phyloP scores from a whole-genome alignment of 37 sponge, comb jelly and placozoan species.

The Agelas oroides region DNA sequence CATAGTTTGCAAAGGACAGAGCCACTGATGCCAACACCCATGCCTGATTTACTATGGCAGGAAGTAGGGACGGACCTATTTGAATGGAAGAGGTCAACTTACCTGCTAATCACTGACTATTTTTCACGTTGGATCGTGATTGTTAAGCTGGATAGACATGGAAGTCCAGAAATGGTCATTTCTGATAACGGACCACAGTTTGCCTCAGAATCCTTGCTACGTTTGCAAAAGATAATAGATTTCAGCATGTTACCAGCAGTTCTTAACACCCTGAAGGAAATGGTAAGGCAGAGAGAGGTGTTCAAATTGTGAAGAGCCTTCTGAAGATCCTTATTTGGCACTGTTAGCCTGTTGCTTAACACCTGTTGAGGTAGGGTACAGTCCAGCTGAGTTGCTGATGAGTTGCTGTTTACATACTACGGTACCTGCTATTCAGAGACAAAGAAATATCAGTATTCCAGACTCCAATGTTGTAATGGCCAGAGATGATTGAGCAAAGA shows the following conservation, averaged over 20 bases:
- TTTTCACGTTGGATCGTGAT: slow-evolving; percentile 40
- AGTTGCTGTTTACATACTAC: slow-evolving; percentile 17
- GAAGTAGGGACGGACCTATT: slow-evolving; percentile 50
- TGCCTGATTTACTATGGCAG: slow-evolving; percentile 50
- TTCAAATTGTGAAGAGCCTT: slow-evolving; percentile 39
- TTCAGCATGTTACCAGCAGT: slow-evolving; percentile 55
- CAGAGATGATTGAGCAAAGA: not conserved
- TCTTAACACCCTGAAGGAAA: slow-evolving; percentile 52
- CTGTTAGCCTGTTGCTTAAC: slow-evolving; percentile 45
- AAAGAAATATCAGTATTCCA: not conserved
- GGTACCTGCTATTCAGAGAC: not conserved
- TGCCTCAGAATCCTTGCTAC: too few species aligned
- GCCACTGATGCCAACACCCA: slow-evolving; percentile 29
- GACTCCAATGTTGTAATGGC: not conserved
- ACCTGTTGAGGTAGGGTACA: slow-evolving; percentile 44
- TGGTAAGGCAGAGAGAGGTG: slow-evolving; percentile 54
- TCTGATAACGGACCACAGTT: too few species aligned
- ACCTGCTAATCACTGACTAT: slow-evolving; percentile 51
- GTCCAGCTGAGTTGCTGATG: slow-evolving; percentile 58
- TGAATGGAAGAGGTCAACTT: slow-evolving; percentile 25
- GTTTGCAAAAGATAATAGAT: slow-evolving; percentile 44
- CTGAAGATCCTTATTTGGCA: slow-evolving; percentile 37
- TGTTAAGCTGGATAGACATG: slow-evolving; percentile 33
- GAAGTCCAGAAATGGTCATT: slow-evolving; percentile 10
- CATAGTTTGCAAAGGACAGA: slow-evolving; percentile 10